These are phyloP conservation scores for Plagodis pulveraria DNA, from an alignment of 2,888 invertebrate genomes.

Conservation along the genomic window DNA sequence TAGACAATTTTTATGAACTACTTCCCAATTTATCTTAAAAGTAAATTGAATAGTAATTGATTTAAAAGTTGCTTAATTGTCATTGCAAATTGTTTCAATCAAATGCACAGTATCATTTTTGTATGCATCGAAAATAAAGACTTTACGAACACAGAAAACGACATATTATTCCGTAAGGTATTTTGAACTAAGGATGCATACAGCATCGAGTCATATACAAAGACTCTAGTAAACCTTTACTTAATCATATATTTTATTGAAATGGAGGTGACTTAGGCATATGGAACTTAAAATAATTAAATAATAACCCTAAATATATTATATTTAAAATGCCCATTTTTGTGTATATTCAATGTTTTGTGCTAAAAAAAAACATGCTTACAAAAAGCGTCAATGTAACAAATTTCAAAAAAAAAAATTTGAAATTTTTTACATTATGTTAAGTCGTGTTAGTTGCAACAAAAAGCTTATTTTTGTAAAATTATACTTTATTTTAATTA, in stretches of 20 bases:
- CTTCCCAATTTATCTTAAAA: no score
- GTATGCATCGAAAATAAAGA: no score
- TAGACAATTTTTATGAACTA: no score
- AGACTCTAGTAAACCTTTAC: slow-evolving; percentile 10
- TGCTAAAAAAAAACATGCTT: slow-evolving; percentile 49
- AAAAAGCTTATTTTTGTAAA: slow-evolving; percentile 49
- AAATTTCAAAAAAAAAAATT: slow-evolving; percentile 54
- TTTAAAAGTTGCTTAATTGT: no score
- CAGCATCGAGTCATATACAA: not conserved
- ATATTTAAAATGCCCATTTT: slow-evolving; percentile 82
- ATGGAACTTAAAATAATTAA: slow-evolving; percentile 24
- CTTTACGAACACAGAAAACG: no score
- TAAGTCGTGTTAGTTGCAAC: slow-evolving; percentile 64
- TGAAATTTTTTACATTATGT: slow-evolving; percentile 57
- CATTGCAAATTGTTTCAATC: no score
- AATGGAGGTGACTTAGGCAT: slow-evolving; percentile 72
- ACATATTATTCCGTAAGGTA: not conserved
- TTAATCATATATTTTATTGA: slow-evolving; percentile 58
- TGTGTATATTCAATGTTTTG: slow-evolving; percentile 47
- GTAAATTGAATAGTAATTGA: no score
- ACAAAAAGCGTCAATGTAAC: slow-evolving; percentile 53
- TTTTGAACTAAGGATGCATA: not conserved
- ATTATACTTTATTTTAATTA: slow-evolving; percentile 45
- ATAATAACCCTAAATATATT: slow-evolving; percentile 29
- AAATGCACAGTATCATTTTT: no score